Conservation (phyloP, 2,797 vertebrate genomes). For the Ptychobarbus kaznakovi region DNA sequence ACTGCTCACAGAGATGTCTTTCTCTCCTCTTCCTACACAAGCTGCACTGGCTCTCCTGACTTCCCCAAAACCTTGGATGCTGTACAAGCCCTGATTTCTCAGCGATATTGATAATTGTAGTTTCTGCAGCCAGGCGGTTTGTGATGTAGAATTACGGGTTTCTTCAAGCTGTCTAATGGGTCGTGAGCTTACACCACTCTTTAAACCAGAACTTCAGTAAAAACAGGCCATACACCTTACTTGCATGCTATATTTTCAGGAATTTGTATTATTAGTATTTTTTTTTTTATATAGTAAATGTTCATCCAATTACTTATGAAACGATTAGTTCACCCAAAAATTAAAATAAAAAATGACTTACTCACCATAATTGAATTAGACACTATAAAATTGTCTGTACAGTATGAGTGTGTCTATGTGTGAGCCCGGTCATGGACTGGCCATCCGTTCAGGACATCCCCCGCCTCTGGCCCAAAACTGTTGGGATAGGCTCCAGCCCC, state of each 20-base stretch:
- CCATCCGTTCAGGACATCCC: too few relatives aligned
- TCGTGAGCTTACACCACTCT: neutral
- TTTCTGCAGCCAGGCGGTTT: too few relatives aligned
- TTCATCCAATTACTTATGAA: neutral
- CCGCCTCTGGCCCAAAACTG: too few relatives aligned
- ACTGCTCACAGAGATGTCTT: slow-evolving; percentile 12
- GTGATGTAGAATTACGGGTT: slow-evolving; percentile 31
- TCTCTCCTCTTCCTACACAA: neutral
- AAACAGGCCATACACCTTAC: neutral
- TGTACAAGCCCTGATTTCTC: neutral
- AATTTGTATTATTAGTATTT: neutral
- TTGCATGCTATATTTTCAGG: neutral
- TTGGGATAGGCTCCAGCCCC: too few relatives aligned
- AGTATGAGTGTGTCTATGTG: too few relatives aligned
- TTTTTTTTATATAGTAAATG: neutral
- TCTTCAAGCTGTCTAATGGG: neutral
- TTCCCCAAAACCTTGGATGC: slow-evolving; percentile 2
- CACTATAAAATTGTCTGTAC: too few relatives aligned
- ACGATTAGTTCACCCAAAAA: neutral
- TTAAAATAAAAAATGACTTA: too few relatives aligned
- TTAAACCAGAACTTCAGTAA: neutral
- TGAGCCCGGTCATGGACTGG: too few relatives aligned
- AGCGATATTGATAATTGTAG: too few relatives aligned
- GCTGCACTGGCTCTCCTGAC: neutral
- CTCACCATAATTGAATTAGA: too few relatives aligned